Percentiles rank a stretch among this genome's conserved stretches.
These are phyloP conservation scores for Dryoscopus gambensis DNA, from an alignment of 2,113 vertebrate species.

Conservation along the genomic window DNA sequence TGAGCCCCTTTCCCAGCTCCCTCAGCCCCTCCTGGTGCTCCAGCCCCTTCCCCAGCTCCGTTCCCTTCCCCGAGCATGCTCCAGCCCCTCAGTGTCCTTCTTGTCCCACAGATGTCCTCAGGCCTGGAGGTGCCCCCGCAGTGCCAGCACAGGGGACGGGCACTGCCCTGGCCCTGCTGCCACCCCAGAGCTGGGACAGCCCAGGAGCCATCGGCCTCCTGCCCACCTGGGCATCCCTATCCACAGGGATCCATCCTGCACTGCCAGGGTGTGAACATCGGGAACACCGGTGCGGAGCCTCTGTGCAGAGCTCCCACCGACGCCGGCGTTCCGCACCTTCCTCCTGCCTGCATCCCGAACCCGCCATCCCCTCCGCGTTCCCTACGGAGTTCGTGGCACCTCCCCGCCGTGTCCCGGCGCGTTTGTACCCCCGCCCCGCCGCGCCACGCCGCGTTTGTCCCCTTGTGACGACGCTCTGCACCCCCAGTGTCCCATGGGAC, in stretches of 20 bases:
- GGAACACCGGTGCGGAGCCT: neutral
- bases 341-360: neutral
- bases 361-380: neutral
- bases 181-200: neutral
- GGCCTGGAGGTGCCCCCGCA: neutral
- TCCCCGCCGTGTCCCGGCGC: neutral
- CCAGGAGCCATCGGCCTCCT: neutral
- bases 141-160: neutral
- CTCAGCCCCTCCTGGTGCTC: neutral
- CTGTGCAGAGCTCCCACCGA: neutral
- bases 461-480: neutral
- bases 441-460: neutral
- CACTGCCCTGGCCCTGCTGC: neutral
- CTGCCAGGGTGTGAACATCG: neutral
- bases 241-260: accelerated
- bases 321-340: neutral
- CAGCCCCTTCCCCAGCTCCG: neutral
- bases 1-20: neutral
- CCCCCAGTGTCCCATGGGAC: neutral
- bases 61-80: neutral
- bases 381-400: neutral
- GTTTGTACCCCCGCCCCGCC: neutral
- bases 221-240: neutral
- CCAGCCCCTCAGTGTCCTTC: neutral
- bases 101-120: accelerated